These are phyloP conservation scores for Microchirus variegatus DNA, from an alignment of 2,797 vertebrate species.

Conservation along the genomic window DNA sequence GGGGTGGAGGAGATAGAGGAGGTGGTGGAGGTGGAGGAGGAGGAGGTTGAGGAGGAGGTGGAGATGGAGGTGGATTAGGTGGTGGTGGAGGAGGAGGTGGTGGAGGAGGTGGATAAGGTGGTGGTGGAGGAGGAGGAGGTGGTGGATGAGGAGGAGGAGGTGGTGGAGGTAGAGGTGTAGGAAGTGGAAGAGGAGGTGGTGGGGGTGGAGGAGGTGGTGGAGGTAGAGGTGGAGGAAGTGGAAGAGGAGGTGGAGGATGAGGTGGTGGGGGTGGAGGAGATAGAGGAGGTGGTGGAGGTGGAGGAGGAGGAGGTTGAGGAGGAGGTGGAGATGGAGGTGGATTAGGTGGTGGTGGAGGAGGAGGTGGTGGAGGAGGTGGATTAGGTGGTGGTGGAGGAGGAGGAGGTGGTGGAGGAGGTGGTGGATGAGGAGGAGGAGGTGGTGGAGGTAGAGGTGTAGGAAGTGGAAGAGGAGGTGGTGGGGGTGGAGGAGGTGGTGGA, in stretches of 20 bases:
- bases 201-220: slow-evolving; percentile 16
- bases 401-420: not conserved
- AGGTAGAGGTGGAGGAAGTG: not conserved
- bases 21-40: not conserved
- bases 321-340: slow-evolving; percentile 12
- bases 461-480: slow-evolving; percentile 1
- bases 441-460: slow-evolving; percentile 18
- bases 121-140: slow-evolving; percentile 15
- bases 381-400: slow-evolving; percentile 16
- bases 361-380: slow-evolving; percentile 9
- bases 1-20: slow-evolving; percentile 18
- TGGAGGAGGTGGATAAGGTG: not conserved
- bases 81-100: slow-evolving; percentile 2
- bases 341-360: not conserved
- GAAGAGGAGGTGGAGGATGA: slow-evolving; percentile 1
- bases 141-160: not conserved
- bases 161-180: too few species aligned
- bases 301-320: slow-evolving; percentile 3
- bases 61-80: slow-evolving; percentile 13
- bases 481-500: not conserved
- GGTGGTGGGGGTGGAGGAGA: slow-evolving; percentile 14
- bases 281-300: slow-evolving; percentile 1
- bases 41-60: slow-evolving; percentile 8
- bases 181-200: slow-evolving; percentile 9
- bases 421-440: slow-evolving; percentile 9